These are phyloP conservation scores for Panulirus ornatus DNA, from an alignment of 1,140 invertebrate species.

Conservation along the genomic window DNA sequence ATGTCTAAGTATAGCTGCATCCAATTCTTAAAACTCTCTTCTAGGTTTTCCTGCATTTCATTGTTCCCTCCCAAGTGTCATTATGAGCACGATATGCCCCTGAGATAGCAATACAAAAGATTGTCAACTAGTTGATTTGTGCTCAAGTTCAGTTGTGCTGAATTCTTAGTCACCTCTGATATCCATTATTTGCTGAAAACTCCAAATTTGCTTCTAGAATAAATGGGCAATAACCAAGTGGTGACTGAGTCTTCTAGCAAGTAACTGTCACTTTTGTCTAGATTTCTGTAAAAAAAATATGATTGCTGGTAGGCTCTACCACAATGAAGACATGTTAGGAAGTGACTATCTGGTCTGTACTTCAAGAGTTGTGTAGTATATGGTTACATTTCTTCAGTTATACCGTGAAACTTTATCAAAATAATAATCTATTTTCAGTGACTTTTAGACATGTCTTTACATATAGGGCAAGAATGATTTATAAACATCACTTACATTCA, in stretches of 20 bases:
- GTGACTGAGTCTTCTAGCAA: slow-evolving; percentile 27
- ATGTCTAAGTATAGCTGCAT: neutral
- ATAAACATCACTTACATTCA: neutral
- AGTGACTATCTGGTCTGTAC: slow-evolving; percentile 34
- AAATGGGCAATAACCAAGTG: neutral
- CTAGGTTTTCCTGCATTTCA: slow-evolving; percentile 24
- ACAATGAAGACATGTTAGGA: slow-evolving; percentile 48
- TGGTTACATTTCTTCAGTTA: neutral
- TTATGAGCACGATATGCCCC: slow-evolving; percentile 16
- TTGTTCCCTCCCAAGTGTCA: neutral
- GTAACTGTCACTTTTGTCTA: slow-evolving; percentile 10
- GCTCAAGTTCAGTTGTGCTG: slow-evolving; percentile 54
- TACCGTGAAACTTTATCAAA: slow-evolving; percentile 18
- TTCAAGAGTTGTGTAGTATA: neutral
- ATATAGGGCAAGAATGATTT: too few species aligned
- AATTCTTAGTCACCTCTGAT: slow-evolving; percentile 25
- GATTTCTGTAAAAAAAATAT: slow-evolving; percentile 13
- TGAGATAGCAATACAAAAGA: slow-evolving; percentile 52
- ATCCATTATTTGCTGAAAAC: neutral
- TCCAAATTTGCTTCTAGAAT: neutral
- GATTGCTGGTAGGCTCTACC: neutral
- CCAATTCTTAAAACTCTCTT: slow-evolving; percentile 1
- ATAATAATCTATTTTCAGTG: slow-evolving; percentile 13
- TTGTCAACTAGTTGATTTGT: slow-evolving; percentile 63
- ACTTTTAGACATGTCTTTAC: neutral